Evolutionary conservation across 2,113 vertebrate species (phyloP).

Genomic region (Myrmophylax atrothorax): DNA sequence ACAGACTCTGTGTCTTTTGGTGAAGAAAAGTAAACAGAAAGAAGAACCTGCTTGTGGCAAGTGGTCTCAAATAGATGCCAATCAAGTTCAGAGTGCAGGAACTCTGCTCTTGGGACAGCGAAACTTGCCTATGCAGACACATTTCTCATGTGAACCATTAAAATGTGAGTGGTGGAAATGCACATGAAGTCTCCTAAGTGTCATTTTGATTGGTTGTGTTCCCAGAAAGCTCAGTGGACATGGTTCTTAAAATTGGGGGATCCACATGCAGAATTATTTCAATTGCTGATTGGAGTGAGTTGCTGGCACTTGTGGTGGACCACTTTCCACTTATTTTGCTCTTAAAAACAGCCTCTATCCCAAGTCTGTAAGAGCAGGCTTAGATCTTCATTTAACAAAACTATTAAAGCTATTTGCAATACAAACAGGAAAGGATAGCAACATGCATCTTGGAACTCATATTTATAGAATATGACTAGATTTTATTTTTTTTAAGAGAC

Average conservation of each 20-base stretch:
- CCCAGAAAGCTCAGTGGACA: not conserved
- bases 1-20: not conserved
- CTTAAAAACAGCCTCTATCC: not conserved
- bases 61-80: not conserved
- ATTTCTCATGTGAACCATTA: not conserved
- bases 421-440: not conserved
- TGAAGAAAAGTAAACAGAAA: not conserved
- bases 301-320: not conserved
- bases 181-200: not conserved
- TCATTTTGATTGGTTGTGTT: not conserved
- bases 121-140: not conserved
- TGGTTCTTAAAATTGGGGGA: not conserved
- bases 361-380: not conserved
- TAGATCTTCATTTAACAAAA: not conserved
- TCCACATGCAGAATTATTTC: not conserved
- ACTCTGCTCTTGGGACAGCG: not conserved
- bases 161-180: not conserved
- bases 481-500: not conserved
- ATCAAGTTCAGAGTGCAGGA: not conserved
- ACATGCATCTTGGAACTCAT: not conserved
- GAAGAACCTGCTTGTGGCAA: not conserved
- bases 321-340: not conserved
- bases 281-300: not conserved
- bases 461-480: not conserved
- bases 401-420: not conserved